These are phyloP conservation scores for Eleginops maclovinus DNA, from an alignment of 2,113 vertebrate species.

Conservation along the genomic window DNA sequence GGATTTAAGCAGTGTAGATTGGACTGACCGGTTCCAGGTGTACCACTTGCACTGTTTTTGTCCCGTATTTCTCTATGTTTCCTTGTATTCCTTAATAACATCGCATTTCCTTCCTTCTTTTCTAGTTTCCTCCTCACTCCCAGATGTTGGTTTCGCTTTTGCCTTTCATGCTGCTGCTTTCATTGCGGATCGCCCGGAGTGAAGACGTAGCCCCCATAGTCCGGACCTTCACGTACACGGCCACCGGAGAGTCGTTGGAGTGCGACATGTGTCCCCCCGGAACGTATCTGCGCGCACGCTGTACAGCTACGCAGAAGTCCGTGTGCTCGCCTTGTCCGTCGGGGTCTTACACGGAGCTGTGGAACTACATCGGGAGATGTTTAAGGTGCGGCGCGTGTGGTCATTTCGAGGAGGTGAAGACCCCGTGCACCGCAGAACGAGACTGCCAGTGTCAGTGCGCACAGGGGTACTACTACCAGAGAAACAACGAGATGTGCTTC, in stretches of 20 bases:
- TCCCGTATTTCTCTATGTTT: not conserved
- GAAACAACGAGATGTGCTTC: slow-evolving; percentile 44
- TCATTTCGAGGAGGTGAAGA: slow-evolving; percentile 51
- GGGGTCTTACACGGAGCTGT: slow-evolving; percentile 75
- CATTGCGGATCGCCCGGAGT: too few species aligned
- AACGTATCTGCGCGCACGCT: slow-evolving; percentile 33
- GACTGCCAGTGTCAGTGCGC: slow-evolving; percentile 73
- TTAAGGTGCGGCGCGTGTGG: slow-evolving; percentile 72
- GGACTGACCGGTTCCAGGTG: not conserved
- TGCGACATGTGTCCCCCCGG: slow-evolving; percentile 76
- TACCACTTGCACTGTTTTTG: not conserved
- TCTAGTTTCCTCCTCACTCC: not conserved
- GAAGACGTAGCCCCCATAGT: too few species aligned
- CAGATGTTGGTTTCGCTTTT: not conserved
- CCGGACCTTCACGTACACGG: slow-evolving; percentile 20
- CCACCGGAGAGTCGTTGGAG: not conserved
- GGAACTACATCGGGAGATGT: slow-evolving; percentile 76
- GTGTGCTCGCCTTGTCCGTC: slow-evolving; percentile 63
- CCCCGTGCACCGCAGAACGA: slow-evolving; percentile 34
- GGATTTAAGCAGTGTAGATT: not conserved
- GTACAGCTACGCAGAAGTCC: slow-evolving; percentile 50
- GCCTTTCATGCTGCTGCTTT: not conserved
- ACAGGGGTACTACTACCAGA: slow-evolving; percentile 53
- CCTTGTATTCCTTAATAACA: not conserved
- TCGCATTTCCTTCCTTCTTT: not conserved